Conservation (phyloP, 2,888 invertebrate species). For the Selenia dentaria region DNA sequence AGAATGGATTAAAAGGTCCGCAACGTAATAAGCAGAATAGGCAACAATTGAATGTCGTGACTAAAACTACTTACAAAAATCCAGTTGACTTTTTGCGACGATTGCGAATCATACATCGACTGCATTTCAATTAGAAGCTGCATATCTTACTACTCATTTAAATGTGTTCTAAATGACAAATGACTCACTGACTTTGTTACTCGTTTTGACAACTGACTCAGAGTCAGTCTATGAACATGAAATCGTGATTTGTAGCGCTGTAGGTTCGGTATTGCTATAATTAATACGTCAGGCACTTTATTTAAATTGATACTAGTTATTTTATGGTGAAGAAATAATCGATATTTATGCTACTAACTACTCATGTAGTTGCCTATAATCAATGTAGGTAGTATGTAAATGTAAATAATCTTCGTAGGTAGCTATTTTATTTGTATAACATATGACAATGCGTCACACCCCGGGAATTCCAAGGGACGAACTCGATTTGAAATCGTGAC, state of each 20-base stretch:
- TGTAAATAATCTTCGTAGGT: no score
- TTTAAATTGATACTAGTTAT: not conserved
- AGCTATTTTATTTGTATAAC: no score
- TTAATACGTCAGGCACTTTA: not conserved
- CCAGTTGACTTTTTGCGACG: not conserved
- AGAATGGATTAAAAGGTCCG: no score
- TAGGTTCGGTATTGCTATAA: not conserved
- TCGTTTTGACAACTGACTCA: no score
- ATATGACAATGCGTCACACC: no score
- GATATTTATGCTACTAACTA: no score
- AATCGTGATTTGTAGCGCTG: not conserved
- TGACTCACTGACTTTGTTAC: constrained; percentile 1
- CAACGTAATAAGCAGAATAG: not conserved
- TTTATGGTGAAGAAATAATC: no score
- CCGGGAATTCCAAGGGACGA: no score
- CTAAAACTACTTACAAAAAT: not conserved
- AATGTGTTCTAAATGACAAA: constrained; percentile 4
- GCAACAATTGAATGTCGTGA: constrained; percentile 13
- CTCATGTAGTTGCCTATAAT: no score
- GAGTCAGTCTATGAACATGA: no score
- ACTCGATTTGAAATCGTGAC: no score
- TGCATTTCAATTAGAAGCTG: not conserved
- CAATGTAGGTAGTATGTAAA: no score
- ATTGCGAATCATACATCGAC: not conserved
- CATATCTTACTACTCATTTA: not conserved